Percentiles rank a stretch among this genome's conserved stretches.
phyloP scores from a whole-genome alignment of 2,797 vertebrate species.

The Chaetophractus vellerosus region DNA sequence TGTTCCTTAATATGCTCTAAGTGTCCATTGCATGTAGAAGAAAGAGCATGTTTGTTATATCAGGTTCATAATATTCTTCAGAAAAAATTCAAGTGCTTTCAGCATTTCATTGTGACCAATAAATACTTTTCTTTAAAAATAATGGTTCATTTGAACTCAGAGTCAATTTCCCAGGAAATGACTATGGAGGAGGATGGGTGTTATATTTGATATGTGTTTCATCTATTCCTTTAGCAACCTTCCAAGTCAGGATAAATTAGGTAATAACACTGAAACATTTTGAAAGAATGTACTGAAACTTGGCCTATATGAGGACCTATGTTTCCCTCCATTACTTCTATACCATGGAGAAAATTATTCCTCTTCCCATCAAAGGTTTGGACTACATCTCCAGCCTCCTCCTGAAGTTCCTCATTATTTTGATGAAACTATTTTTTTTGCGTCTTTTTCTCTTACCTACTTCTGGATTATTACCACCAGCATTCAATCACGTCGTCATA shows the following conservation, averaged over 20 bases:
- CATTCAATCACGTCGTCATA: too few species aligned
- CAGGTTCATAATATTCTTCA: neutral
- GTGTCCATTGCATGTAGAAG: neutral
- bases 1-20: neutral
- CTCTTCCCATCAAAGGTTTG: neutral
- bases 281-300: neutral
- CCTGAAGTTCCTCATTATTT: neutral
- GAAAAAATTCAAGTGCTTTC: neutral
- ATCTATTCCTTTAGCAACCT: neutral
- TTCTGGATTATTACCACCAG: too few species aligned
- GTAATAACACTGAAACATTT: neutral
- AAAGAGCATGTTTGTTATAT: neutral
- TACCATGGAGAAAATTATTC: neutral
- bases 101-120: neutral
- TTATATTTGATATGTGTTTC: neutral
- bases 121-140: conserved; percentile 19
- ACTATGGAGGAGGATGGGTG: neutral
- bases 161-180: neutral
- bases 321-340: neutral
- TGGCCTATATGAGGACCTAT: too few species aligned
- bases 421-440: too few species aligned
- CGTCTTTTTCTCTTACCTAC: too few species aligned
- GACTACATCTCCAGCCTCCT: neutral
- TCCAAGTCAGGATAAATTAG: neutral
- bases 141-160: neutral